These are phyloP conservation scores for Pseudococcus longispinus DNA, from an alignment of 2,888 invertebrate genomes.

Conservation along the genomic window DNA sequence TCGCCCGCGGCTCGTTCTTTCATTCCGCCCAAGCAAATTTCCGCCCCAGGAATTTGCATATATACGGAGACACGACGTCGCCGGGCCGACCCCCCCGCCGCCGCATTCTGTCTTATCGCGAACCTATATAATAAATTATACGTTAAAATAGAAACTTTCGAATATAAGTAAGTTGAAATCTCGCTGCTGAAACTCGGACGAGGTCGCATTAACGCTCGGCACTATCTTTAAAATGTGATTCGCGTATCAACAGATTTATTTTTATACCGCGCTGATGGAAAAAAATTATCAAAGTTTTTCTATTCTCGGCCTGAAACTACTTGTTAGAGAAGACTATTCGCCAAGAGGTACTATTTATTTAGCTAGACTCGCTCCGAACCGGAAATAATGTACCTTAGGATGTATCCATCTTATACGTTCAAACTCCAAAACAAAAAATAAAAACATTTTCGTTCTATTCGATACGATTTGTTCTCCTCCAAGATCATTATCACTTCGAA, in stretches of 20 bases:
- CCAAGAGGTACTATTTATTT: background rate
- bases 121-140: conserved; percentile 10
- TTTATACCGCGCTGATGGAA: conserved; percentile 27
- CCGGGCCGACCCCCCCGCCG: background rate
- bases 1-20: background rate
- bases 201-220: conserved; percentile 1
- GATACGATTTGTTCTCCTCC: too few species aligned
- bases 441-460: too few species aligned
- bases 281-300: conserved; percentile 34
- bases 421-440: too few species aligned
- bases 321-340: conserved; percentile 9
- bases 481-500: too few species aligned
- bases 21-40: background rate
- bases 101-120: background rate
- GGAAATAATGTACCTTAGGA: background rate
- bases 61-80: background rate
- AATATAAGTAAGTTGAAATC: conserved; percentile 29
- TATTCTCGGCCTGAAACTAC: conserved; percentile 15
- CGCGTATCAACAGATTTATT: conserved; percentile 32
- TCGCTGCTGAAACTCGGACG: background rate
- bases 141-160: conserved; percentile 34
- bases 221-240: conserved; percentile 28
- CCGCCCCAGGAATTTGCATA: background rate
- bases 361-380: background rate
- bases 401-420: background rate